Conservation (phyloP, 2,797 vertebrate genomes). For the Tarsius wallacei region DNA sequence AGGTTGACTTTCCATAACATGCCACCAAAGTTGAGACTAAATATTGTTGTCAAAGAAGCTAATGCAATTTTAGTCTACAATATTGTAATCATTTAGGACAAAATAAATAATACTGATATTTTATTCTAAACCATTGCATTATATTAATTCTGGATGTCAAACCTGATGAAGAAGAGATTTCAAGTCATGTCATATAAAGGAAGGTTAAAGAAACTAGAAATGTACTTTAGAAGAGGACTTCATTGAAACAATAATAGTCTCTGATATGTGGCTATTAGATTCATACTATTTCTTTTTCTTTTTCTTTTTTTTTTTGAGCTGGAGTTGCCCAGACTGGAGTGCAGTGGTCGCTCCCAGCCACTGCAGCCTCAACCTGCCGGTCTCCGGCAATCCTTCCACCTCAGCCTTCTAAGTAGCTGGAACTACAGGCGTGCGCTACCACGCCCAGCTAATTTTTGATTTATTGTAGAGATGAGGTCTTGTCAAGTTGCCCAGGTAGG, state of each 20-base stretch:
- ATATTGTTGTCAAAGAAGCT: slow-evolving; percentile 1
- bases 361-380: no score
- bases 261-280: not conserved
- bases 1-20: slow-evolving; percentile 16
- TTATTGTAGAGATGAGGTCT: no score
- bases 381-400: no score
- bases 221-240: slow-evolving; percentile 21
- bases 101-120: not conserved
- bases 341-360: no score
- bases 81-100: not conserved
- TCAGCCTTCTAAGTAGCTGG: no score
- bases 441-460: no score
- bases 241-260: not conserved
- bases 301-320: no score
- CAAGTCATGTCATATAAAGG: not conserved
- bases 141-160: slow-evolving; percentile 10
- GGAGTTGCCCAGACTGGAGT: no score
- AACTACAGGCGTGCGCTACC: no score
- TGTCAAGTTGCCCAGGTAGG: no score
- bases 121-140: slow-evolving; percentile 51
- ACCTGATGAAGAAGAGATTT: not conserved
- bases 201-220: slow-evolving; percentile 7
- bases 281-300: not conserved
- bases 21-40: slow-evolving; percentile 40
- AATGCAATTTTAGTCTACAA: not conserved